Percentiles rank a stretch among this genome's conserved stretches.
Evolutionary conservation across 2,888 invertebrate genomes (phyloP).

Genomic region (Pogonocherus hispidulus): DNA sequence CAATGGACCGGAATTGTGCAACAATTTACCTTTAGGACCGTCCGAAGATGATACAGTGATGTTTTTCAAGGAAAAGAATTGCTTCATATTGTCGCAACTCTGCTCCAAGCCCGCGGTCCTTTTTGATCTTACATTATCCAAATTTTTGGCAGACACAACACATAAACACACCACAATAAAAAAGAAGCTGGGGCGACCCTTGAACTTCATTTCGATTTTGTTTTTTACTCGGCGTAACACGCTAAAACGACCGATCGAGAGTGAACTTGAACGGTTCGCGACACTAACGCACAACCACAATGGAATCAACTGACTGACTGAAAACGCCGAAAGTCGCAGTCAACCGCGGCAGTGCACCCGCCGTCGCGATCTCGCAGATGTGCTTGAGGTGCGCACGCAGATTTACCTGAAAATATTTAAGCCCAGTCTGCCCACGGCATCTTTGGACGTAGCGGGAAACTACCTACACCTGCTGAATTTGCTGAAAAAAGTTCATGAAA

Average conservation of each 20-base stretch:
- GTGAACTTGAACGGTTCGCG: not conserved
- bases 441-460: constrained; percentile 12
- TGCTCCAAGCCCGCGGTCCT: constrained; percentile 41
- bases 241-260: constrained; percentile 30
- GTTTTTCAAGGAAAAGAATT: constrained; percentile 56
- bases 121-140: constrained; percentile 49
- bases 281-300: constrained; percentile 12
- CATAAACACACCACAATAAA: constrained; percentile 51
- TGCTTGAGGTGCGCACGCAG: constrained; percentile 30
- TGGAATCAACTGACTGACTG: constrained; percentile 42
- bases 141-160: constrained; percentile 55
- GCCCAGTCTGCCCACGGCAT: constrained; percentile 28
- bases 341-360: constrained; percentile 19
- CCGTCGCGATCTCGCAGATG: constrained; percentile 43
- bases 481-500: constrained; percentile 22
- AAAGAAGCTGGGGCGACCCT: constrained; percentile 9
- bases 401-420: constrained; percentile 35
- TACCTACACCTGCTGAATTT: not conserved
- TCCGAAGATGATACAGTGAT: constrained; percentile 46
- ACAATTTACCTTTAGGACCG: constrained; percentile 48
- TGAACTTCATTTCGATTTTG: constrained; percentile 21
- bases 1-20: no score
- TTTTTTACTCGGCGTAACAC: constrained; percentile 19
- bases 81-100: constrained; percentile 54
- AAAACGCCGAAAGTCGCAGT: constrained; percentile 39